Base-by-base conservation (phyloP, 2,113 vertebrate genomes). In the Onychostoma macrolepis region DNA sequence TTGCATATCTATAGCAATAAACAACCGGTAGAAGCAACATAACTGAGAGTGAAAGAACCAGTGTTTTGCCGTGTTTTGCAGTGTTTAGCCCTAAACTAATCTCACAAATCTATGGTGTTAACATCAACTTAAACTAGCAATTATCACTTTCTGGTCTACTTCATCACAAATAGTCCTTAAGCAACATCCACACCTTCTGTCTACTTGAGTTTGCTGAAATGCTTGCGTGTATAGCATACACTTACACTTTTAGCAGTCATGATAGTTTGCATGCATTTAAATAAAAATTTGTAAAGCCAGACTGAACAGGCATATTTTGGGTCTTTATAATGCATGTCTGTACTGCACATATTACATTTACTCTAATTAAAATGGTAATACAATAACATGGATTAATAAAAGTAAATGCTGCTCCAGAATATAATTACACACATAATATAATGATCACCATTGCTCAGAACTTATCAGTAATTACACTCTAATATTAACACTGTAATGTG, bases 121-220 rank as follows among this genome's bases (percentile, higher is more conserved):
- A 61, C 53, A 80, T 79, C 30, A 36, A 36, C 30, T 56, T 79
- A 36, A 79, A 24, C 33, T 24, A 36, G 33, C 76, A 79, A 4
- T 80, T 80, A 80, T 80, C 78, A 61, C 53, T 41, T 61, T 80
- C 21, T 80, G 1, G 1, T 17, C 6, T 56, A 75, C 50, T 41
- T 80, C 10, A 86, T 78, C 12, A 72, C 30, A 19, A n/a, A 33
- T 79, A 81, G 53, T 45, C 43, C 58, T 69, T 30, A 41, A 83
- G 72, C 45, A 28, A 79, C 61, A 74, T 86, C 75, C 63, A 85
- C 81, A 83, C 38, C 36, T 79, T 30, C 38, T 80, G 85, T 53
- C 48, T 2, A 56, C 61, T 82, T 63, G 77, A 17, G 6, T 56
- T 75, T 75, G 24, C 43, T 86, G 80, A 84, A 84, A 88, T 50